Conservation (phyloP, 2,113 vertebrate genomes). For the Myotis lucifugus region DNA sequence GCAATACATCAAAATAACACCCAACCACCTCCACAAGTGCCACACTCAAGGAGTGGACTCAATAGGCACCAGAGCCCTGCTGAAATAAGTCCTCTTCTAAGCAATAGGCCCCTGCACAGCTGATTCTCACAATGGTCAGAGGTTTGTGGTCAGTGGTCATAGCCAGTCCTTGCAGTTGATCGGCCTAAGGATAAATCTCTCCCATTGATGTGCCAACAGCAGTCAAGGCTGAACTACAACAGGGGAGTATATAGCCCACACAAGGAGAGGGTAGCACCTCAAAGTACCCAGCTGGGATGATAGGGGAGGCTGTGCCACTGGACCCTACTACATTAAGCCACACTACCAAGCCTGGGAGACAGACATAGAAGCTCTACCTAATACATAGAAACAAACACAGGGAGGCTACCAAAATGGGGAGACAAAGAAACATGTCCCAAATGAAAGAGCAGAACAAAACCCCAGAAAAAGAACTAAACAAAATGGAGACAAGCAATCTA, state of each 20-base stretch:
- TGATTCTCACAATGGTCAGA: not conserved
- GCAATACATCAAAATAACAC: not conserved
- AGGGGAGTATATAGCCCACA: not conserved
- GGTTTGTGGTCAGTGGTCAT: not conserved
- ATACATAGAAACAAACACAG: not conserved
- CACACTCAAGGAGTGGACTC: not conserved
- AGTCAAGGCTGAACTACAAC: not conserved
- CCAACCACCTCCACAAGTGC: not conserved
- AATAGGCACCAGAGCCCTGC: not conserved
- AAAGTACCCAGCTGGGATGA: not conserved
- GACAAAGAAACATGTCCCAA: not conserved
- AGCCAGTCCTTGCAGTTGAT: not conserved
- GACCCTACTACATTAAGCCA: not conserved
- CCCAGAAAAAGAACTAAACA: not conserved
- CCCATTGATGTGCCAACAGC: not conserved
- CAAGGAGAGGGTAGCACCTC: not conserved
- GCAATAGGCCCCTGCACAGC: not conserved
- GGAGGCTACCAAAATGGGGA: not conserved
- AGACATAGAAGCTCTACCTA: not conserved
- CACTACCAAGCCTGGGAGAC: not conserved
- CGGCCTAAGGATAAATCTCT: not conserved
- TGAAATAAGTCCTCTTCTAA: not conserved
- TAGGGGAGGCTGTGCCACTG: not conserved
- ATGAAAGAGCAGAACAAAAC: not conserved
- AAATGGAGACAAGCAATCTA: not conserved